These are phyloP conservation scores for Troglohyphantes excavatus DNA, from an alignment of 2,888 invertebrate species.

Conservation along the genomic window DNA sequence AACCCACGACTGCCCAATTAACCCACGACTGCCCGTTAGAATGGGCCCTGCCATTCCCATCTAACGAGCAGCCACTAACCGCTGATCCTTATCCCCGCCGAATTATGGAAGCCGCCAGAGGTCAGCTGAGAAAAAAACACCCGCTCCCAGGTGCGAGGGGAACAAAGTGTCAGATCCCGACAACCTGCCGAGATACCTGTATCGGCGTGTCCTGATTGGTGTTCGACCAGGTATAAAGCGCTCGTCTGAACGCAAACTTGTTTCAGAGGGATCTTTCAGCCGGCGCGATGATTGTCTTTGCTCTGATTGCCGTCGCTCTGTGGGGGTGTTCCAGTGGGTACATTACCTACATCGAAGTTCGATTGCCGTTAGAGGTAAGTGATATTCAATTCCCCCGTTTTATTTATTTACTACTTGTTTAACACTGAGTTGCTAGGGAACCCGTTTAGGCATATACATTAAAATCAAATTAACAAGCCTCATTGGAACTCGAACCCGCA, in stretches of 20 bases:
- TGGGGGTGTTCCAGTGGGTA: constrained; percentile 35
- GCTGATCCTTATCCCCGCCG: background rate
- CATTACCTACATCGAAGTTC: constrained; percentile 80
- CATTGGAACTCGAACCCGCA: no score
- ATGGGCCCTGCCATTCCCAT: no score
- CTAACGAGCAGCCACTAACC: no score
- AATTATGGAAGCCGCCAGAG: background rate
- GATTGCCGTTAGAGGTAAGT: constrained; percentile 78
- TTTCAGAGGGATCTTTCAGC: constrained; percentile 27
- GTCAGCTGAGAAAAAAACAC: background rate
- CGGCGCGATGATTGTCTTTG: constrained; percentile 29
- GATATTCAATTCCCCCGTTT: no score
- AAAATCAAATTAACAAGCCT: no score
- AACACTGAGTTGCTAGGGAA: no score
- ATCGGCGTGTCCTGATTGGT: constrained; percentile 34
- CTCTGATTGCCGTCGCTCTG: background rate
- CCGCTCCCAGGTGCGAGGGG: background rate
- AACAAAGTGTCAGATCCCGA: background rate
- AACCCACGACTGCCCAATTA: no score
- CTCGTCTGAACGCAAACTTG: constrained; percentile 12
- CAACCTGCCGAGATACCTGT: background rate
- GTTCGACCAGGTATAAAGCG: constrained; percentile 7
- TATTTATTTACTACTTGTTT: no score
- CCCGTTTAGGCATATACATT: no score
- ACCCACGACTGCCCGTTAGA: no score